Evolutionary conservation across 1,140 invertebrate species (phyloP), one percentile per base, ranked within the genome.

Genomic region (Drosophila carrolli): DNA sequence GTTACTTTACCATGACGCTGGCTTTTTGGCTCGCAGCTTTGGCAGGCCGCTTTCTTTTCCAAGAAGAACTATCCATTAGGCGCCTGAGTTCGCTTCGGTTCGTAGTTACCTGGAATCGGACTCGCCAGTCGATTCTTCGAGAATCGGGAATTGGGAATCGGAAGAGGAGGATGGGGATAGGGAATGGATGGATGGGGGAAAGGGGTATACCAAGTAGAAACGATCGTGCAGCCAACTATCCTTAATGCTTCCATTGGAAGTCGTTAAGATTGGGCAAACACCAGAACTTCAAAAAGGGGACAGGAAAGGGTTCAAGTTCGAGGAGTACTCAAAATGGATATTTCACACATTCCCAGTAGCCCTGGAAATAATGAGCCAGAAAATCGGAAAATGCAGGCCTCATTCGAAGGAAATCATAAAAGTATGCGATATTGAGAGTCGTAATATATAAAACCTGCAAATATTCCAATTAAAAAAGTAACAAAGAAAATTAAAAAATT

Each of bases 11-110:
- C 74, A 77, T 77, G 74, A 76, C 74, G 75, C 57, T 76, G 51
- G 74, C 73, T 76, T 77, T 77, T 76, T 53, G 51, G 65, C 48
- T 47, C 47, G 47, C 56, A 72, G 75, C 68, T 72, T 75, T 79
- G 81, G 76, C 82, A 88, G 75, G 72, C 83, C 84, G 83, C 83
- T 88, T 88, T 88, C 83, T 88, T 88, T 86, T 88, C 83, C 76
- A 59, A 88, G 83, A 88, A 88, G 75, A 88, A 79, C 84, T 89
- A 88, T 79, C 79, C 83, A 88, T 88, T 88, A 88, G 83, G 83
- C 83, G 83, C 83, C 83, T 88, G 72, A 88, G 83, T 83, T 88
- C 70, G 75, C 75, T 75, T 66, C 73, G 72, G 54, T 67, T 76
- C 73, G 73, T 75, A 76, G 73, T 76, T 76, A 76, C 73, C 73